Evolutionary conservation across 2,888 invertebrate species (phyloP), one percentile per base, ranked within the genome.

Genomic region (Drepanosiphum platanoidis): DNA sequence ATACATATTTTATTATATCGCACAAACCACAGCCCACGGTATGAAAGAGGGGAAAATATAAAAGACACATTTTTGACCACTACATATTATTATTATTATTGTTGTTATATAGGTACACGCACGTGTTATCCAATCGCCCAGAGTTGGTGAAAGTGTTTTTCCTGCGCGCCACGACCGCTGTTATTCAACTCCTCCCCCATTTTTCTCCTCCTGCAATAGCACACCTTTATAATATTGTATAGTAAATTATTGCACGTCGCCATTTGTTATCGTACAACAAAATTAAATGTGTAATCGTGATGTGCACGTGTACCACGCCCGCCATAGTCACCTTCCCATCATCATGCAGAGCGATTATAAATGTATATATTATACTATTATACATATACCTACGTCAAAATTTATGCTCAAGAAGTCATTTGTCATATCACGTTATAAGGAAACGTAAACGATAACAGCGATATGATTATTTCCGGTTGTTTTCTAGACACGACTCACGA

Each of bases 241-340:
- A 8, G 42, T 77, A 66, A 71, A 79, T 61, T 70, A 86, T 71
- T 64, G 80, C 86, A 87, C 86, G 80, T 77, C 42, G 46, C 9
- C 42, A 22, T 66, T 32, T n/a, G n/a, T n/a, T n/a, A 15, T 9
- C 58, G 58, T n/a, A 7, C 27, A 32, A 46, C 52, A 5, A 5
- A 46, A 74, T 22, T 18, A 75, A n/a, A 58, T 2, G 8, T 42
- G 7, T 7, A 46, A 46, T 46, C n/a, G 18, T 18, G 18, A 46
- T 18, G 4, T 18, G 13, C 42, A 13, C 42, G 42, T 13, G 7
- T 5, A 42, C 2, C 46, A 52, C 52, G 52, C 22, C 52, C 22
- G 22, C 22, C 5, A 22, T 22, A 3, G 52, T 18, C 22, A 22
- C 52, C 3, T n/a, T n/a, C 1, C 52, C 52, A 2, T 22, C 8